A percentile compares a stretch with the other conserved stretches of the same genome.
These are phyloP conservation scores for Sinhomidia bicolor DNA, from an alignment of 2,888 invertebrate species.

Conservation along the genomic window DNA sequence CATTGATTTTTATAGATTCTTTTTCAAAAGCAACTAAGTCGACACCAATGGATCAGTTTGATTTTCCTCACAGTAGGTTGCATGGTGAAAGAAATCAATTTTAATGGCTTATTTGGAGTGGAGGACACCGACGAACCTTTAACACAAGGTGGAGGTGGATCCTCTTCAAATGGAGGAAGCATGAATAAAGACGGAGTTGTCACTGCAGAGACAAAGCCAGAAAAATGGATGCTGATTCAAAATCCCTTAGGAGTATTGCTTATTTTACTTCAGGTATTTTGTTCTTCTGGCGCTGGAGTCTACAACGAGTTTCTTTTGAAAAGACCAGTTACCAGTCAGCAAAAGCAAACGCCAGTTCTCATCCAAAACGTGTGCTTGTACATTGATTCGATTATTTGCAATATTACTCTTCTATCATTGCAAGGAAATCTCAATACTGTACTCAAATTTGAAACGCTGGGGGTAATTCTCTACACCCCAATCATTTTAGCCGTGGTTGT, in stretches of 20 bases:
- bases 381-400: slow-evolving; percentile 95
- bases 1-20: slow-evolving; percentile 86
- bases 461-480: slow-evolving; percentile 80
- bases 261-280: slow-evolving; percentile 85
- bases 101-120: slow-evolving; percentile 80
- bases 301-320: slow-evolving; percentile 97
- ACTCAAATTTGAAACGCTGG: slow-evolving; percentile 83
- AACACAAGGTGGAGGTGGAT: neutral
- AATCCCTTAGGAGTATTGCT: slow-evolving; percentile 80
- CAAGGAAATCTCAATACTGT: slow-evolving; percentile 87
- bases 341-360: slow-evolving; percentile 90
- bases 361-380: slow-evolving; percentile 98
- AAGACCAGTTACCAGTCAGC: slow-evolving; percentile 83
- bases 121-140: slow-evolving; percentile 54
- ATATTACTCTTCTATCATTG: slow-evolving; percentile 87
- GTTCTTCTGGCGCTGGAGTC: slow-evolving; percentile 96
- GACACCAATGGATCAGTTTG: slow-evolving; percentile 94
- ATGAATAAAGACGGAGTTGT: neutral
- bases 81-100: slow-evolving; percentile 92
- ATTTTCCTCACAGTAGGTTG: slow-evolving; percentile 93
- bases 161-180: neutral
- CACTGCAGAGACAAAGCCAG: neutral
- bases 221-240: slow-evolving; percentile 54
- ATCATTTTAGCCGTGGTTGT: slow-evolving; percentile 91
- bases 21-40: slow-evolving; percentile 91